Base-by-base conservation (phyloP, 2,797 vertebrate genomes). In the Brachyrhaphis roseni region DNA sequence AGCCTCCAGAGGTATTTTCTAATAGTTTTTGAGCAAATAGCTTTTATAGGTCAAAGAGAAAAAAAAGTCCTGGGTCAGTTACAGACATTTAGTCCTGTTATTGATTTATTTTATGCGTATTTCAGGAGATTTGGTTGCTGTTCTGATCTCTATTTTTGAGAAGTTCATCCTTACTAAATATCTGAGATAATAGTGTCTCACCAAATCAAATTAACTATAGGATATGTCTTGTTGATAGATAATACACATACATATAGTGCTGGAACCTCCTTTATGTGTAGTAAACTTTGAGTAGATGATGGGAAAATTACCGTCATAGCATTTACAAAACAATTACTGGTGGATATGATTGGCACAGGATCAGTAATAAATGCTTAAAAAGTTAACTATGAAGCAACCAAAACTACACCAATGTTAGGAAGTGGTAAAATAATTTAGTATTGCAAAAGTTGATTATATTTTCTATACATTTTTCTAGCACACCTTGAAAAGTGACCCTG, bases 1-100 rank as follows among this genome's bases (percentile, higher is more conserved):
- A 97, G 94, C 92, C 95, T 80, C 95, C 97, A 82, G 98, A 99
- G 96, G 98, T 99, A 95, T 95, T 82, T 31, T 59, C 8, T 0
- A 1, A 72, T 34, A 36, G n/a, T n/a, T 36, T 23, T 13, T 1
- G 53, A 2, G 18, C 36, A 8, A 12, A 51, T 55, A 23, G 1
- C 13, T 80, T 39, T 53, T 45, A 36, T 23, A 39, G 18, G 34
- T 66, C 36, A 39, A 66, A 66, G 28, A 64, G 31, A 6, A 3
- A 15, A 59, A 34, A 62, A 62, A 18, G 62, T 36, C 36, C 12
- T 15, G 57, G 57, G 28, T 36, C 62, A 43, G 66, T 70, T 39
- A 16, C 31, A 36, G 34, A 34, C 16, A 10, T 36, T 12, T 68
- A 41, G 1, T 68, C 39, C 2, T 39, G 5, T n/a, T 12, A 23